These are phyloP conservation scores for Ellobium chinense DNA, from an alignment of 2,888 invertebrate genomes.

Conservation along the genomic window DNA sequence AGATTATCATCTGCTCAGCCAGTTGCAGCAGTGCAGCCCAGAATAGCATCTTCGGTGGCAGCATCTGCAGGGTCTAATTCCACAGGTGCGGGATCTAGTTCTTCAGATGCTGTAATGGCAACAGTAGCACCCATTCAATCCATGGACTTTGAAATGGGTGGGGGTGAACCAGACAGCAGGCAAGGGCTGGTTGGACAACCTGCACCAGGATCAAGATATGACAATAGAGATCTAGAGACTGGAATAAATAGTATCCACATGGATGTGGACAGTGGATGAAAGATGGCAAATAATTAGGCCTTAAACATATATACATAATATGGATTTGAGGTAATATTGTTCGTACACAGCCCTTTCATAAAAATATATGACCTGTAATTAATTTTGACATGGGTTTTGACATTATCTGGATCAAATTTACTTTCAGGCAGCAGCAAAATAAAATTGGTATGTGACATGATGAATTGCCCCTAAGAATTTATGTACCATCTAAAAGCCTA, in stretches of 20 bases:
- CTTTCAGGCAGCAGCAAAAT: no score
- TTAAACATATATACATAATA: no score
- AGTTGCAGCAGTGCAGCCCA: slow-evolving; percentile 27
- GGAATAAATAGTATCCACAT: slow-evolving; percentile 41
- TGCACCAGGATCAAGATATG: background rate
- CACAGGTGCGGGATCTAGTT: background rate
- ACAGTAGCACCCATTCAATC: background rate
- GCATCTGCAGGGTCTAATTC: background rate
- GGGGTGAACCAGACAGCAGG: background rate
- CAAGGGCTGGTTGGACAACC: background rate
- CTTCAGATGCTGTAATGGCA: background rate
- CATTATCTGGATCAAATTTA: no score
- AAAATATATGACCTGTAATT: no score
- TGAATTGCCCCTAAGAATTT: no score
- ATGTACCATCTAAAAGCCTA: no score
- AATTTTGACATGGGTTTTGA: no score
- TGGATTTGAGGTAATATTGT: no score
- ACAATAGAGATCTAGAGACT: slow-evolving; percentile 36
- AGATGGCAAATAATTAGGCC: no score
- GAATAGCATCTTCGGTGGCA: background rate
- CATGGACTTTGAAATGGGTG: slow-evolving; percentile 21
- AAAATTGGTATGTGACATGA: no score
- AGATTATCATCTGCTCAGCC: slow-evolving; percentile 9
- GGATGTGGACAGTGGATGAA: slow-evolving; percentile 43
- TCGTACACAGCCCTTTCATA: no score